Evolutionary conservation across 2,888 invertebrate species (phyloP), one percentile per base, ranked within the genome.

Genomic region (Candidula unifasciata): DNA sequence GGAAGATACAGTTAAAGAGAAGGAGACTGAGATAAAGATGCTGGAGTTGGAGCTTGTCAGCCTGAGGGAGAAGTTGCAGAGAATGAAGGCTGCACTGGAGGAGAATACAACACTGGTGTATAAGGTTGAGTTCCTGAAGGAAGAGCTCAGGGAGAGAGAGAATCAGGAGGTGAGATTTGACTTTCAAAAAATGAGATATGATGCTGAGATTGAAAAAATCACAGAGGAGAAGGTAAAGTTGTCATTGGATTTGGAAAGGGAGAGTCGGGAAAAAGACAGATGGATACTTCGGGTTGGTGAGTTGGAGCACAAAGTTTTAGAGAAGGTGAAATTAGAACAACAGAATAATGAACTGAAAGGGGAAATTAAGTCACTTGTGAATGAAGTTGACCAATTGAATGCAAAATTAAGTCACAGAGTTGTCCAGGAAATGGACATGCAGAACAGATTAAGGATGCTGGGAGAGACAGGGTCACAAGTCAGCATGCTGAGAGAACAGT

Each of bases 1-100:
- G 24, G 84, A 84, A 2, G n/a, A 57, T 21, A 71, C 16, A 21
- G n/a, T 80, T 30, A 33, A 21, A 30, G 69, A 81, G 21, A 69
- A 33, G 18, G 79, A 83, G 30, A 60, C 60, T 13, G 16, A 71
- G 27, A 52, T 68, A 13, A 82, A 68, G 37, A 54, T 3, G 33
- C 33, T 77, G 52, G 82, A 82, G 68, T 13, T 18, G 3, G 68
- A 68, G 68, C n/a, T 82, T 27, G 66, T 16, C 30, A 33, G 54
- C 6, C 54, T 82, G 54, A 82, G 30, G 37, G 44, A 68, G 54
- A 54, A 82, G 57, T 77, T 77, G 33, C 52, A 68, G 35, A n/a
- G 52, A n/a, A 33, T 68, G 44, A 52, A 16, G n/a, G 44, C 27
- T 27, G 77, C 10, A 52, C 30, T 69, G 60, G 74, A 76, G 33